Evolutionary conservation across 2,797 vertebrate genomes (phyloP), one percentile per base, ranked within the genome.

Genomic region (Coreius guichenoti): DNA sequence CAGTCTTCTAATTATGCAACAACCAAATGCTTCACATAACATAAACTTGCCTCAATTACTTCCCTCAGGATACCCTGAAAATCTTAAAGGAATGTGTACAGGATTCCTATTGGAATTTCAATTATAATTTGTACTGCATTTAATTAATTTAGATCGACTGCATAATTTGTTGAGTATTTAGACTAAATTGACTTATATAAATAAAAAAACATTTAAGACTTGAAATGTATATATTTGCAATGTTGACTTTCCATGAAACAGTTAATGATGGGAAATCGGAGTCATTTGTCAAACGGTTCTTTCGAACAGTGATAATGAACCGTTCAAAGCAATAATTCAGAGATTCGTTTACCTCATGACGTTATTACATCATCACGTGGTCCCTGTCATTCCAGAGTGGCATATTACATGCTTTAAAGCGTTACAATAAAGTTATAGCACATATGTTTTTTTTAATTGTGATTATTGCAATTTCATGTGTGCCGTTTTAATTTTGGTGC

Each of bases 1-100:
- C 61, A 77, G 33, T 31, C 33, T 68, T 8, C 69, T 23, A 29
- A 61, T 82, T 47, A 43, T 29, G 21, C 31, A 81, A 82, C n/a
- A 45, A 26, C 11, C 56, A 47, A 61, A 82, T 33, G 68, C 51
- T 72, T 58, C 36, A 47, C 4, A 58, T 4, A 47, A 67, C 61
- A 65, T 16, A n/a, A 43, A 82, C 68, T 56, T 19, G 1, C 1
- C 9, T 3, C 12, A 49, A 16, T n/a, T 16, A 33, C 7, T 14
- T n/a, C 29, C 49, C 68, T 5, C 29, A 45, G 14, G 8, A 54
- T 69, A 14, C 31, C 31, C 2, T 2, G 23, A 26, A 75, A 54
- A 54, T 23, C 29, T 54, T 54, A 23, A 33, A 56, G 31, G 3
- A 36, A 77, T 39, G 49, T 76, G 12, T 16, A 56, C 5, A 36